Evolutionary conservation across 2,888 invertebrate genomes (phyloP).

Genomic region (Andrena haemorrhoa): DNA sequence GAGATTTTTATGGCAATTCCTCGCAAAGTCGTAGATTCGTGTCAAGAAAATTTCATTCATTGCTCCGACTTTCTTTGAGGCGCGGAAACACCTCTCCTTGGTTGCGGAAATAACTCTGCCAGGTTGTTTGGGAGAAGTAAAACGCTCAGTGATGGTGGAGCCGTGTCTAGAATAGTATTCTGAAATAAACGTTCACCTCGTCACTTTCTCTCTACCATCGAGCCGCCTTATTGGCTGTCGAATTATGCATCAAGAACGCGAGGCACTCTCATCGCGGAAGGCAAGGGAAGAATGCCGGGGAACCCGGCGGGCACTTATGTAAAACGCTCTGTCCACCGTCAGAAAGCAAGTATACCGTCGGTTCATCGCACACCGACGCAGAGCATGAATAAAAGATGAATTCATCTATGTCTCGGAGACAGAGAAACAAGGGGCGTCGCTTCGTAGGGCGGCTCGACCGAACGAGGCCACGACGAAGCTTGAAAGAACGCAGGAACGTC

Average conservation of each 20-base stretch:
- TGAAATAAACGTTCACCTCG: conserved; percentile 4
- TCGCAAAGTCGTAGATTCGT: too few species aligned
- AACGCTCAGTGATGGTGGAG: too few species aligned
- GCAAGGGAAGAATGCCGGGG: conserved; percentile 42
- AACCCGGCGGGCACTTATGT: conserved; percentile 62
- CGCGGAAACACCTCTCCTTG: too few species aligned
- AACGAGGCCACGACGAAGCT: conserved; percentile 31
- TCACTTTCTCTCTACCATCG: not conserved
- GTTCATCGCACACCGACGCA: conserved; percentile 43
- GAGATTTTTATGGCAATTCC: too few species aligned
- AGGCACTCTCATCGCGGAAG: conserved; percentile 35
- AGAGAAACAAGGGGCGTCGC: conserved; percentile 60
- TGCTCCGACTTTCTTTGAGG: too few species aligned
- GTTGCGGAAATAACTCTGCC: too few species aligned
- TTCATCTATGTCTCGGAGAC: conserved; percentile 73
- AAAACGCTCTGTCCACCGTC: conserved; percentile 61
- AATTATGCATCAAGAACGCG: conserved; percentile 11
- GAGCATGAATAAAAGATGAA: conserved; percentile 79
- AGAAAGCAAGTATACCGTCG: conserved; percentile 50
- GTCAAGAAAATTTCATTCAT: too few species aligned
- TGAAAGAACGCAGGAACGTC: conserved; percentile 4
- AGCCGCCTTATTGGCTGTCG: conserved; percentile 18
- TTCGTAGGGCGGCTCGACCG: conserved; percentile 22
- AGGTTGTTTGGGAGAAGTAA: too few species aligned
- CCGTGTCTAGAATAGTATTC: not conserved